Evolutionary conservation across 2,113 vertebrate species (phyloP).

Genomic region (Thymallus thymallus): DNA sequence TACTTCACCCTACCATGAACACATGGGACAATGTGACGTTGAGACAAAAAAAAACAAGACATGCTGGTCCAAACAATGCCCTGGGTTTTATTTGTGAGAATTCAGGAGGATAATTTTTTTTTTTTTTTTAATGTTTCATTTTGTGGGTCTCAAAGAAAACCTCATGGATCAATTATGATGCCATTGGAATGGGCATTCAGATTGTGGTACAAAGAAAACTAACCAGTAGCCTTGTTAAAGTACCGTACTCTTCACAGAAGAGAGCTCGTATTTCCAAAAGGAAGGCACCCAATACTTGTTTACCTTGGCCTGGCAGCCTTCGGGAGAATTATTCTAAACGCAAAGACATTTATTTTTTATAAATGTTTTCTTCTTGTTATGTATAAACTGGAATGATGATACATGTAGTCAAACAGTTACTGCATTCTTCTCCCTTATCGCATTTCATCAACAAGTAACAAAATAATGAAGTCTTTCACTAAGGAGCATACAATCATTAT

Average conservation of each 20-base stretch:
- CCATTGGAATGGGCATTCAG: slow-evolving; percentile 90
- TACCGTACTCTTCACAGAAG: slow-evolving; percentile 99
- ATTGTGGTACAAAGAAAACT: slow-evolving; percentile 91
- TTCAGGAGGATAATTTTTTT: slow-evolving; percentile 79
- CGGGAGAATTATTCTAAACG: slow-evolving; percentile 82
- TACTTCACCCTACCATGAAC: background rate
- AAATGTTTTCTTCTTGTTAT: slow-evolving; percentile 35
- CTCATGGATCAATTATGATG: slow-evolving; percentile 86
- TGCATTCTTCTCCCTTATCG: slow-evolving; percentile 87
- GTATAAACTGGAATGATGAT: slow-evolving; percentile 98
- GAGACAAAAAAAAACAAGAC: slow-evolving; percentile 43
- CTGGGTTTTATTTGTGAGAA: slow-evolving; percentile 70
- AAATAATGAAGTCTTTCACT: slow-evolving; percentile 86
- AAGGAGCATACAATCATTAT: slow-evolving; percentile 77
- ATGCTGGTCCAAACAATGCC: slow-evolving; percentile 70
- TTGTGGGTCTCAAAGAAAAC: slow-evolving; percentile 67
- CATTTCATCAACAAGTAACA: slow-evolving; percentile 86
- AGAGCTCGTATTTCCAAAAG: slow-evolving; percentile 89
- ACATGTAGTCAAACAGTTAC: slow-evolving; percentile 90
- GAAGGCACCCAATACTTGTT: slow-evolving; percentile 94
- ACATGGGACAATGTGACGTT: background rate
- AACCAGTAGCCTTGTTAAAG: slow-evolving; percentile 89
- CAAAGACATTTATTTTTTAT: slow-evolving; percentile 81
- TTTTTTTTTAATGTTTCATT: too few relatives aligned
- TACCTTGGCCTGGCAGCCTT: slow-evolving; percentile 87